Conservation (phyloP, 2,113 vertebrate species). For the Mirounga angustirostris region DNA sequence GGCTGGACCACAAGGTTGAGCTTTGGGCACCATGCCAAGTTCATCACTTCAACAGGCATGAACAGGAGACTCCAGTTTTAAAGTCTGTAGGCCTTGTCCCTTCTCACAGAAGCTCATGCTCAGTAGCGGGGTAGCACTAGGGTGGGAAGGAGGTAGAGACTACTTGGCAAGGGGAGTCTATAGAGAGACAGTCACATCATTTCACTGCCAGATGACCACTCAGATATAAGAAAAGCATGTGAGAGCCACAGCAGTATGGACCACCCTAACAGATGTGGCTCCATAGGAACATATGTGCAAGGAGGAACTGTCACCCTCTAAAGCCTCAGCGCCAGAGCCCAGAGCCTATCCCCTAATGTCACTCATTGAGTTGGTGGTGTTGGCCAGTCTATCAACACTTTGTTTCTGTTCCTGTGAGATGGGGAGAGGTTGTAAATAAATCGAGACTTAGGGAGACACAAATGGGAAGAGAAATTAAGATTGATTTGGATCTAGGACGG, state of each 20-base stretch:
- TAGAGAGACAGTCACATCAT: not conserved
- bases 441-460: not conserved
- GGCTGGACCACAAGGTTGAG: conserved; percentile 94
- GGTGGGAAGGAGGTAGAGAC: not conserved
- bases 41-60: conserved; percentile 94
- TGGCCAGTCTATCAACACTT: not conserved
- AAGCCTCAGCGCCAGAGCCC: not conserved
- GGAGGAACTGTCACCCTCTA: not conserved
- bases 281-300: not conserved
- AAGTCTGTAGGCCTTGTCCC: conserved; percentile 89
- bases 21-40: conserved; percentile 95
- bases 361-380: not conserved
- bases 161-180: not conserved
- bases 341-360: not conserved
- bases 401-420: not conserved
- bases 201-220: not conserved
- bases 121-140: not conserved
- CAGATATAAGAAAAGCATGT: not conserved
- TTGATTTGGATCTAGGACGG: not conserved
- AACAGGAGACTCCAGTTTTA: conserved; percentile 96
- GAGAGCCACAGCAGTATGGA: no score
- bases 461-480: not conserved
- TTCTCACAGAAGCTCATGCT: not conserved
- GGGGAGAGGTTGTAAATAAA: not conserved
- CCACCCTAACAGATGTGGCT: not conserved